Evolutionary conservation across 92 coral and sea anemone species (phyloP).

Genomic region (Bergia puertoricense): DNA sequence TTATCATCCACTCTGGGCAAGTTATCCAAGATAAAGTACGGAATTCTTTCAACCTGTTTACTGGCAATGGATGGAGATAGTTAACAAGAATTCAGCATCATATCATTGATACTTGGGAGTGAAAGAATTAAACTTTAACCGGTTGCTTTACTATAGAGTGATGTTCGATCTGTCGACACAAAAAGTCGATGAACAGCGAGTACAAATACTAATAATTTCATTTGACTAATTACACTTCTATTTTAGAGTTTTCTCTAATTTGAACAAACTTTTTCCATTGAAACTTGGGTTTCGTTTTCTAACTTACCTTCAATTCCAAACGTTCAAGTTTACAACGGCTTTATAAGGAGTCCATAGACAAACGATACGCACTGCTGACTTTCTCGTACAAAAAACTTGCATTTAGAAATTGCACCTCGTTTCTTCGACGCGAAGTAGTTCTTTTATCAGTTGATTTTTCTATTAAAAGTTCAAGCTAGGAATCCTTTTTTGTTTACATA

Average conservation of each 20-base stretch:
- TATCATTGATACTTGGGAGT: no score
- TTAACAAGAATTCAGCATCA: no score
- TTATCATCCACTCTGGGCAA: not conserved
- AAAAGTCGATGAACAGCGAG: not conserved
- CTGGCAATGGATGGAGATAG: no score
- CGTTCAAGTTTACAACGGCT: not conserved
- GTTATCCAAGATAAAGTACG: not conserved
- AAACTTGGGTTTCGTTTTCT: not conserved
- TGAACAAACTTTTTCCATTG: not conserved
- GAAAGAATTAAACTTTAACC: not conserved
- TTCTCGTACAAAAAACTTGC: not conserved
- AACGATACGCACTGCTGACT: not conserved
- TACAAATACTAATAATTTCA: not conserved
- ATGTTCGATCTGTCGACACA: not conserved
- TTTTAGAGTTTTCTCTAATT: not conserved
- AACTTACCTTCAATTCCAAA: not conserved
- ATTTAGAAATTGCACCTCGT: no score
- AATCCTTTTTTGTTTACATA: no score
- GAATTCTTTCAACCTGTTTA: not conserved
- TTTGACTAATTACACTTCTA: slow-evolving; percentile 18
- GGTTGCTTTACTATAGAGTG: not conserved
- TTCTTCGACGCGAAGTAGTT: no score
- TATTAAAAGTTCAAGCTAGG: no score
- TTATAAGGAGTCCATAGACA: not conserved
- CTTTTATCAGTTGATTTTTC: no score